These are phyloP conservation scores for Leptatherina wallacei DNA, from an alignment of 2,797 vertebrate species.

Conservation along the genomic window DNA sequence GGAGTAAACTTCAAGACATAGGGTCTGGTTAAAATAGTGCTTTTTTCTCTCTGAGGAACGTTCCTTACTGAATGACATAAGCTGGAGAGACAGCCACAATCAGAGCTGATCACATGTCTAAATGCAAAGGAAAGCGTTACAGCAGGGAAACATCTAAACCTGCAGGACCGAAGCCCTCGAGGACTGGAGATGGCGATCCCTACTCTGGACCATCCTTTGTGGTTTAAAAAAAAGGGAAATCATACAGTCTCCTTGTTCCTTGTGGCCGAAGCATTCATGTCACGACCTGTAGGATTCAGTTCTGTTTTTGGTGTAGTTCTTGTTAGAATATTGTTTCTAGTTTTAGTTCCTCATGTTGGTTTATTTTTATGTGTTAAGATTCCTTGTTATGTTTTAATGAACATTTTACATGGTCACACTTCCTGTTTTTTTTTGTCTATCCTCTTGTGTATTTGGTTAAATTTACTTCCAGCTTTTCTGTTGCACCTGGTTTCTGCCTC, in stretches of 20 bases:
- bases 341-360: neutral
- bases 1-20: neutral
- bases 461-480: neutral
- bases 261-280: neutral
- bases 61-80: neutral
- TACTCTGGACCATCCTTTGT: neutral
- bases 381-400: neutral
- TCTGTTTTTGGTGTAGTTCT: neutral
- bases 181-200: neutral
- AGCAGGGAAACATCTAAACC: neutral
- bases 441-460: neutral
- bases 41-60: neutral
- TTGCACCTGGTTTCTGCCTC: neutral
- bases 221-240: neutral
- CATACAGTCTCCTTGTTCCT: neutral
- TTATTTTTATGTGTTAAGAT: neutral
- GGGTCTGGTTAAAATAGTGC: neutral
- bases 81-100: neutral
- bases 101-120: neutral
- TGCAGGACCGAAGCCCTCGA: neutral
- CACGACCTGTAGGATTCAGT: neutral
- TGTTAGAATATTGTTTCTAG: neutral
- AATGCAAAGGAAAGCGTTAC: neutral
- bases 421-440: neutral
- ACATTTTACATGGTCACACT: neutral